Percentiles rank a stretch among this genome's conserved stretches.
These are phyloP conservation scores for Phocides pigmalion DNA, from an alignment of 1,140 invertebrate genomes.

Conservation along the genomic window DNA sequence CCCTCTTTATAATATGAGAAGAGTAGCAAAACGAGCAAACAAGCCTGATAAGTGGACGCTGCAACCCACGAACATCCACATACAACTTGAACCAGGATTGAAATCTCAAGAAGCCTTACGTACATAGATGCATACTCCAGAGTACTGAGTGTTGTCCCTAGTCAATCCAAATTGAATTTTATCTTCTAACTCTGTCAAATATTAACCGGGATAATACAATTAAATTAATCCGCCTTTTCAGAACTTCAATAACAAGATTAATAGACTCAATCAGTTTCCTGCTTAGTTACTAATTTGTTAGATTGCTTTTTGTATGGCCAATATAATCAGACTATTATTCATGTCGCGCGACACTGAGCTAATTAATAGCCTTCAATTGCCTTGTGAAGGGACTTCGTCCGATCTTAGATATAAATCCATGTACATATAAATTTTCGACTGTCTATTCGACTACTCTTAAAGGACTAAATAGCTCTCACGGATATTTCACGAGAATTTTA, in stretches of 20 bases:
- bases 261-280: conserved; percentile 1
- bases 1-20: too few relatives aligned
- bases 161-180: not conserved
- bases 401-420: not conserved
- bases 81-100: too few relatives aligned
- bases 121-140: too few relatives aligned
- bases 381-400: not conserved
- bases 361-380: conserved; percentile 13
- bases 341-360: conserved; percentile 2
- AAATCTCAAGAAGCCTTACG: too few relatives aligned
- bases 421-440: not conserved
- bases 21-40: too few relatives aligned
- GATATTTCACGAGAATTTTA: too few relatives aligned
- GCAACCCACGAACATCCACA: too few relatives aligned
- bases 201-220: not conserved
- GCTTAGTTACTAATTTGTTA: conserved; percentile 21
- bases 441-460: too few relatives aligned
- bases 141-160: too few relatives aligned
- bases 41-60: too few relatives aligned
- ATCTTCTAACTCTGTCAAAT: not conserved
- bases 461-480: too few relatives aligned
- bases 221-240: conserved; percentile 5
- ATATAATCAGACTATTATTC: conserved; percentile 20
- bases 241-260: conserved; percentile 17
- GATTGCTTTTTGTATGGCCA: conserved; percentile 16